Base-by-base conservation (phyloP, 2,797 vertebrate species). In the Periparus ater region DNA sequence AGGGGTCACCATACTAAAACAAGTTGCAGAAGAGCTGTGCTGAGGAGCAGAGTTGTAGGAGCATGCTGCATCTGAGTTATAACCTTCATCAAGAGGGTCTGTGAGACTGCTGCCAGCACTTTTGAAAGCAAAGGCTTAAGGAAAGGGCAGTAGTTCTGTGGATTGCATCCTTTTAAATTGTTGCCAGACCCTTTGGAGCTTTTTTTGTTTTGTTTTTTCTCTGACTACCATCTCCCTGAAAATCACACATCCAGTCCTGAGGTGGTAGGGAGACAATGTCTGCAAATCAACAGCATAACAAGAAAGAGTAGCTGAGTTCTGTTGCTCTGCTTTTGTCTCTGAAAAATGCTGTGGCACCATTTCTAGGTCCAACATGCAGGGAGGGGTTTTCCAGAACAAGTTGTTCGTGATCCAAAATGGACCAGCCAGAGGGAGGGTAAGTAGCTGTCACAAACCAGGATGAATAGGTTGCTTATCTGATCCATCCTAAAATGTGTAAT, bases 401-500 rank as follows among this genome's bases (percentile, higher is more conserved):
- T 32, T 74, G 51, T 47, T 86, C 0, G 0, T 68, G 38, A 40
- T 81, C 30, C 62, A 42, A 2, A 84, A 21, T 72, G 95, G 93
- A 72, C 27, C 51, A 34, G 71, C 48, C 58, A 63, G 36, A 62
- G 83, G 16, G 13, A 79, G 40, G 10, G n/a, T 57, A n/a, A 89
- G 85, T 12, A 48, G 47, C 92, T 94, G 67, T 83, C 74, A 38
- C 57, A 72, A 54, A 72, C 83, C 36, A 42, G 57, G 60, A 60
- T 83, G 74, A 72, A 68, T 73, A 5, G 29, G 32, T 68, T 93
- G 34, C 87, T 90, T 87, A 38, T 95, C 51, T 77, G 62, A 89
- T 92, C 92, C 48, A 27, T 93, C 62, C 80, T 84, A 82, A 80
- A 95, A 82, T 85, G 61, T 47, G 72, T 83, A 8, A 82, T 73